Evolutionary conservation across 2,797 vertebrate species (phyloP).

Genomic region (Gallinago solitaria): DNA sequence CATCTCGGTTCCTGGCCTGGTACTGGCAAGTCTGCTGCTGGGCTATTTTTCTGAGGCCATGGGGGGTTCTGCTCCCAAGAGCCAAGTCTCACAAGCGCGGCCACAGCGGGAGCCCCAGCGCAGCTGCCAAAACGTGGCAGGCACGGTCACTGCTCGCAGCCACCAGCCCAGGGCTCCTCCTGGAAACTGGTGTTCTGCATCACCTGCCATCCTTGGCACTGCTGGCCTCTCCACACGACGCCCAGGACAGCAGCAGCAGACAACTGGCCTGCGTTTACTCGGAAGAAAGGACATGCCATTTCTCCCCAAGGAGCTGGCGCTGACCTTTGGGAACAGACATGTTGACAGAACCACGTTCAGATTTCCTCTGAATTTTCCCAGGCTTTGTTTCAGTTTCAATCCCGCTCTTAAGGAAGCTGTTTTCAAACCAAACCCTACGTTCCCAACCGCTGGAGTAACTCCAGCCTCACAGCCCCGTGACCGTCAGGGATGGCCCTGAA

Average conservation of each 20-base stretch:
- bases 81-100: accelerated
- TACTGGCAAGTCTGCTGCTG: background rate
- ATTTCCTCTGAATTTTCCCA: conserved; percentile 59
- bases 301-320: background rate
- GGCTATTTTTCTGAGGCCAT: background rate
- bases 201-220: background rate
- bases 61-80: background rate
- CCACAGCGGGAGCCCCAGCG: background rate
- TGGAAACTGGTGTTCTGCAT: background rate
- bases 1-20: background rate
- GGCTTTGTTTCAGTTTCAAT: conserved; percentile 31
- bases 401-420: background rate
- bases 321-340: conserved; percentile 20
- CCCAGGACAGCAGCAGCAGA: background rate
- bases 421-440: background rate
- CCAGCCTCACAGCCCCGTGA: background rate
- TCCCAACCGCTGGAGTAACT: background rate
- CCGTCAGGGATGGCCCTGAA: background rate
- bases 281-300: conserved; percentile 11
- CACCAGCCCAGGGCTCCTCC: accelerated
- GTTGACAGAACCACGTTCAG: background rate
- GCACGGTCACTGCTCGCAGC: background rate
- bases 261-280: background rate
- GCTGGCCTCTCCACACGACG: background rate
- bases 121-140: background rate